Percentiles rank a stretch among this genome's conserved stretches.
Conservation (phyloP, 2,888 invertebrate genomes). For the Sicus ferrugineus region DNA sequence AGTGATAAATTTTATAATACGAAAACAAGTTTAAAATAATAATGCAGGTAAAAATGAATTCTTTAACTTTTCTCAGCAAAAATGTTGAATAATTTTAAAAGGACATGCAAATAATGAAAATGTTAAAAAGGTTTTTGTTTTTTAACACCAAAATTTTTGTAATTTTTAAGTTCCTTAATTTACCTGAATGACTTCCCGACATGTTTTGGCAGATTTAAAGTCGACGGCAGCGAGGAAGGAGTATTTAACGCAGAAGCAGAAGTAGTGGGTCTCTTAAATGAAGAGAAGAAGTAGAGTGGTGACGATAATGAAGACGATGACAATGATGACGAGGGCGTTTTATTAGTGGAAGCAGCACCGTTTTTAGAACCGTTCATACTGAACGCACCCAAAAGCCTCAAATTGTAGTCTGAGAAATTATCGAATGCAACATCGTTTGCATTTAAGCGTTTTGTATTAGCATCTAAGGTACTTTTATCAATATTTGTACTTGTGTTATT, state of each 20-base stretch:
- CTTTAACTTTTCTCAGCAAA: too few relatives aligned
- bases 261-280: constrained; percentile 42
- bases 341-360: constrained; percentile 25
- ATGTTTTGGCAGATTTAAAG: constrained; percentile 61
- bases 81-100: constrained; percentile 13
- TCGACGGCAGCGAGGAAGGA: constrained; percentile 37
- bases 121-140: neutral
- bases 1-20: neutral
- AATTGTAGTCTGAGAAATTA: constrained; percentile 4
- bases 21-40: neutral
- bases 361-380: constrained; percentile 26
- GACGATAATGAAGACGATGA: constrained; percentile 50
- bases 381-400: constrained; percentile 30
- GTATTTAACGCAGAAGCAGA: constrained; percentile 30
- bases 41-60: neutral
- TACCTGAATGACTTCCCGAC: constrained; percentile 66
- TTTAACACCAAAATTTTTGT: neutral
- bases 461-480: constrained; percentile 37
- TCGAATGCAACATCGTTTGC: constrained; percentile 31
- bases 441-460: constrained; percentile 34
- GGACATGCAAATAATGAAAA: constrained; percentile 23
- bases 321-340: constrained; percentile 45
- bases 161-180: constrained; percentile 43
- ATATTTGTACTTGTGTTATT: constrained; percentile 39
- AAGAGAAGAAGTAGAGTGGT: constrained; percentile 53